A percentile compares a stretch with the other conserved stretches of the same genome.
Conservation (phyloP, 2,113 vertebrate species). For the Eira barbara region DNA sequence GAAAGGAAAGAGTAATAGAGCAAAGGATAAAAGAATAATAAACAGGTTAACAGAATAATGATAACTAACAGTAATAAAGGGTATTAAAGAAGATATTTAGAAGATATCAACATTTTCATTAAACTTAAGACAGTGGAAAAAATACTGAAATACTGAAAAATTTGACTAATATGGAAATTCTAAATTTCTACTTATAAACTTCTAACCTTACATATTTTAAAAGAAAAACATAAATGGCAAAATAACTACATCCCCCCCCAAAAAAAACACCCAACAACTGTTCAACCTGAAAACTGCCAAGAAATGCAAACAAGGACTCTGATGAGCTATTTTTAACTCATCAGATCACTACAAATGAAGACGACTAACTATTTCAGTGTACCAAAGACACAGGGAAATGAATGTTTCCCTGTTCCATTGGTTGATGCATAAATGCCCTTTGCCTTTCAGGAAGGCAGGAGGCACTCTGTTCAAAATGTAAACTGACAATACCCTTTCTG, state of each 20-base stretch:
- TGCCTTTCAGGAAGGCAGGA: background rate
- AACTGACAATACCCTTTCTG: background rate
- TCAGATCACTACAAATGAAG: background rate
- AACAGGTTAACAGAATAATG: slow-evolving; percentile 31
- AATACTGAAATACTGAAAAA: background rate
- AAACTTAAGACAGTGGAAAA: background rate
- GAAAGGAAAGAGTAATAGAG: background rate
- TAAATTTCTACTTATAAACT: background rate
- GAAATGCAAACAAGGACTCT: background rate
- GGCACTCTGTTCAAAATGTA: background rate
- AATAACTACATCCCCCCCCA: background rate
- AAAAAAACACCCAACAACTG: too few species aligned
- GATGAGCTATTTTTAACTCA: background rate
- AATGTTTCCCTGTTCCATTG: background rate
- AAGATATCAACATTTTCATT: background rate
- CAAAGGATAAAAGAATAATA: slow-evolving; percentile 28
- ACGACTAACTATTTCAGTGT: background rate
- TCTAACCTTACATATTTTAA: background rate
- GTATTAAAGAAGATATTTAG: background rate
- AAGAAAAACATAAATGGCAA: background rate
- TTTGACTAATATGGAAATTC: background rate
- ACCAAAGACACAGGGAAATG: background rate
- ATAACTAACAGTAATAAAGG: background rate
- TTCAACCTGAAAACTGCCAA: background rate
- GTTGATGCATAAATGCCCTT: background rate